Evolutionary conservation across 2,797 vertebrate genomes (phyloP).

Genomic region (Schizopygopsis malacanthus): DNA sequence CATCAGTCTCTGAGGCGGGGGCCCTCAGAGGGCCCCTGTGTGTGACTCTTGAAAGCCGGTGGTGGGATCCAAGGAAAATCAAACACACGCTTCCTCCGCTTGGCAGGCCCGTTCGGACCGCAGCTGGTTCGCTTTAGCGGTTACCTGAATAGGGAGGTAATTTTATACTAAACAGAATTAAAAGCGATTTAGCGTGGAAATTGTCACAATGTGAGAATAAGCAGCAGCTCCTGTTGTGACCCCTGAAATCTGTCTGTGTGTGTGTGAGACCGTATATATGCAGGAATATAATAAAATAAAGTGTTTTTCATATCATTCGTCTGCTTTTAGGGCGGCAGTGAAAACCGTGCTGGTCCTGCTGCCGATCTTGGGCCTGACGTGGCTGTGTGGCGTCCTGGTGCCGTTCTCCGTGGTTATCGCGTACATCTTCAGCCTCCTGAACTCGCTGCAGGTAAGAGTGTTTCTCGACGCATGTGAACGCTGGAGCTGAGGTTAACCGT

Average conservation of each 20-base stretch:
- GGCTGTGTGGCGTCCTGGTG: conserved; percentile 83
- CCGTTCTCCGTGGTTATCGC: conserved; percentile 82
- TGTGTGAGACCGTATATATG: neutral
- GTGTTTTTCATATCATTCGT: conserved; percentile 27
- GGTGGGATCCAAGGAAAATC: conserved; percentile 72
- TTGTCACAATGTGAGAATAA: conserved; percentile 77
- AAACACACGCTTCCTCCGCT: conserved; percentile 72
- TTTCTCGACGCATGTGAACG: neutral
- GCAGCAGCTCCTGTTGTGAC: conserved; percentile 70
- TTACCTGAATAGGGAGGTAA: conserved; percentile 80
- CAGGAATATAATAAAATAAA: conserved; percentile 21
- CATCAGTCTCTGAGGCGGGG: conserved; percentile 40
- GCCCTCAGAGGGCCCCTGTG: conserved; percentile 73
- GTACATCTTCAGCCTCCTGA: conserved; percentile 83
- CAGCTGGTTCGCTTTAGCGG: conserved; percentile 82
- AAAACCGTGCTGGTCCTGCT: conserved; percentile 82
- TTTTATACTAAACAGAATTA: conserved; percentile 84
- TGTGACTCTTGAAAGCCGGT: conserved; percentile 76
- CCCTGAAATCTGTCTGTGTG: conserved; percentile 11
- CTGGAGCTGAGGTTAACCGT: conserved; percentile 19
- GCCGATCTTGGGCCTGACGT: conserved; percentile 83
- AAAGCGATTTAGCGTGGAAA: conserved; percentile 78
- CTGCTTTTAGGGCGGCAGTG: conserved; percentile 75
- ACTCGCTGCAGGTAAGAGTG: conserved; percentile 81
- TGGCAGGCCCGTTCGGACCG: conserved; percentile 56